These are phyloP conservation scores for Heteromyza rotundicornis DNA, from an alignment of 2,888 invertebrate genomes.

Conservation along the genomic window DNA sequence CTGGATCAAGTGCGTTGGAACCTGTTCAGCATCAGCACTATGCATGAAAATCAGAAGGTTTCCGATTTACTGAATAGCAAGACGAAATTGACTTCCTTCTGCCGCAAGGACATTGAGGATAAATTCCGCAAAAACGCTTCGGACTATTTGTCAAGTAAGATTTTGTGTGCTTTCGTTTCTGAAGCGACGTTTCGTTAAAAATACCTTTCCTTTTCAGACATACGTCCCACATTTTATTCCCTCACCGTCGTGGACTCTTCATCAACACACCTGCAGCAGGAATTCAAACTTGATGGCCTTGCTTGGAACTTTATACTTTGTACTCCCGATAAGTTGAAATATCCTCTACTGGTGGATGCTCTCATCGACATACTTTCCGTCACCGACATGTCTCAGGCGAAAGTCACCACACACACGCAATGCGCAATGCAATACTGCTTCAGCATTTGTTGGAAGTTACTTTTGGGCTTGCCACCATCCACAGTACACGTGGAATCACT, in stretches of 20 bases:
- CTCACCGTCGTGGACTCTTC: conserved; percentile 75
- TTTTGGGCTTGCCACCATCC: conserved; percentile 88
- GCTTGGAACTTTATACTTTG: conserved; percentile 94
- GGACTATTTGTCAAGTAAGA: conserved; percentile 52
- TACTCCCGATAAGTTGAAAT: conserved; percentile 89
- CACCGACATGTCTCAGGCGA: conserved; percentile 70
- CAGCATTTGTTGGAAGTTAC: conserved; percentile 68
- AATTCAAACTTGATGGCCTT: conserved; percentile 89
- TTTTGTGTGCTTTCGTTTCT: neutral
- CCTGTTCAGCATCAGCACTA: conserved; percentile 71
- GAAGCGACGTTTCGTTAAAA: conserved; percentile 63
- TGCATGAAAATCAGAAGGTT: conserved; percentile 66
- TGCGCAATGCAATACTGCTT: conserved; percentile 92
- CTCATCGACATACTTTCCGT: conserved; percentile 82
- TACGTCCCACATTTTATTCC: conserved; percentile 92
- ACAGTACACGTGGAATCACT: conserved; percentile 84
- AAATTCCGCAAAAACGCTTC: conserved; percentile 70
- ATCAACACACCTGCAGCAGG: conserved; percentile 65
- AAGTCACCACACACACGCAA: conserved; percentile 68
- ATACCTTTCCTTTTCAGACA: conserved; percentile 62
- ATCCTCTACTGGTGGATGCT: conserved; percentile 85
- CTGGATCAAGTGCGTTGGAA: conserved; percentile 90
- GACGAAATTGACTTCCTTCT: conserved; percentile 72
- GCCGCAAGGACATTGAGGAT: conserved; percentile 76
- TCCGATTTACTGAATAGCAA: conserved; percentile 63